A percentile compares a stretch with the other conserved stretches of the same genome.
These are phyloP conservation scores for Zelleria hepariella DNA, from an alignment of 2,888 invertebrate genomes.

Conservation along the genomic window DNA sequence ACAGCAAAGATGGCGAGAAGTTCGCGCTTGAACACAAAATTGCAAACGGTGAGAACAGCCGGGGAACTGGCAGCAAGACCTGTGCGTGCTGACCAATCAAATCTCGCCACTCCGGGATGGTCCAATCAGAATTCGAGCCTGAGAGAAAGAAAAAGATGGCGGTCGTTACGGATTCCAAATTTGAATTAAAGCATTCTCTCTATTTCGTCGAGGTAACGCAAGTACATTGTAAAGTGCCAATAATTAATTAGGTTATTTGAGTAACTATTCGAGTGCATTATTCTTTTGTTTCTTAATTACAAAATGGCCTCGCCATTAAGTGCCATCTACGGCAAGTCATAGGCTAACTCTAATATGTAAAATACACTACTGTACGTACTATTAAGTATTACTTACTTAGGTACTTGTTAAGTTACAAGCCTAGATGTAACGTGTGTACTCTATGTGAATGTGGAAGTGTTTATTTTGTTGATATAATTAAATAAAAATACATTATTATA, in stretches of 20 bases:
- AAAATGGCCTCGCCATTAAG: constrained; percentile 13
- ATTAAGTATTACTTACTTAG: constrained; percentile 62
- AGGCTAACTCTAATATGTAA: constrained; percentile 21
- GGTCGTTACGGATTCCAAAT: constrained; percentile 1
- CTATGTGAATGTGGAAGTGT: constrained; percentile 42
- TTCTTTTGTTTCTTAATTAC: neutral
- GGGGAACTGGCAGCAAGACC: constrained; percentile 57
- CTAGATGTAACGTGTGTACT: constrained; percentile 23
- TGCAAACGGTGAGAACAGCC: constrained; percentile 58
- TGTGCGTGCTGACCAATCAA: constrained; percentile 73
- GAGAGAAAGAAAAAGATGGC: neutral
- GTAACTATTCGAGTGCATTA: constrained; percentile 13
- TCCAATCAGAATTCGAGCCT: neutral
- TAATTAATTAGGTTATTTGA: constrained; percentile 14
- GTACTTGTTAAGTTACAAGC: constrained; percentile 18
- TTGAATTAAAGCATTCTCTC: neutral
- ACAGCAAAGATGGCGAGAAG: constrained; percentile 77
- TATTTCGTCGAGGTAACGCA: neutral
- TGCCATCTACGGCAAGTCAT: constrained; percentile 52
- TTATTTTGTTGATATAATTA: constrained; percentile 29
- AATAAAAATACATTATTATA: constrained; percentile 33
- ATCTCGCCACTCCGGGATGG: constrained; percentile 5
- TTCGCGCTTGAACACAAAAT: constrained; percentile 76
- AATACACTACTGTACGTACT: constrained; percentile 23
- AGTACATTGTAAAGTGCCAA: neutral